These are phyloP conservation scores for Ariopsis seemanni DNA, from an alignment of 2,113 vertebrate species.

Conservation along the genomic window DNA sequence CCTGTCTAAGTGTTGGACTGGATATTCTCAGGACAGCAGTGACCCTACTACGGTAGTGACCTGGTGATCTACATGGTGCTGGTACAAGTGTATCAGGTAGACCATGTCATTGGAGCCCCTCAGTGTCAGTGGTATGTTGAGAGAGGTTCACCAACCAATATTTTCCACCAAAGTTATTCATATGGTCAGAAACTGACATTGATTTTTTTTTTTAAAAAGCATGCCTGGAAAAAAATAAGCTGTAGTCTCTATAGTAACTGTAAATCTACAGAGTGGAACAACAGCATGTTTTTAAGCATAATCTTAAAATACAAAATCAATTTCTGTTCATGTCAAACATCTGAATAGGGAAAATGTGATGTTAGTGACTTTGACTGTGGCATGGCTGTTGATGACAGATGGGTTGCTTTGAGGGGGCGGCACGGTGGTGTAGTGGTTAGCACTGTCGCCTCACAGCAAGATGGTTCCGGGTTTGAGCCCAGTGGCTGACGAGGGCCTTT, in stretches of 20 bases:
- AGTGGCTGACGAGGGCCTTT: no score
- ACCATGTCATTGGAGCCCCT: not conserved
- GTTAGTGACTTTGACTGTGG: not conserved
- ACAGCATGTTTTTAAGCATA: not conserved
- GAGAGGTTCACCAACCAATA: not conserved
- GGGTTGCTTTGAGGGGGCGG: not conserved
- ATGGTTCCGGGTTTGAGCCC: no score
- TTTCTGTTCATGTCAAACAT: not conserved
- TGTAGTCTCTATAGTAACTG: not conserved
- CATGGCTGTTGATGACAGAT: not conserved
- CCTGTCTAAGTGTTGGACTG: not conserved
- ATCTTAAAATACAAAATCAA: not conserved
- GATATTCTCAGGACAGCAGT: not conserved
- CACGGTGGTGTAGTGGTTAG: no score
- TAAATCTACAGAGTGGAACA: not conserved
- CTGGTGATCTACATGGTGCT: not conserved
- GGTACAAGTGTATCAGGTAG: not conserved
- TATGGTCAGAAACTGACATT: not conserved
- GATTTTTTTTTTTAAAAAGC: not conserved
- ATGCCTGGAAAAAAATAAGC: not conserved
- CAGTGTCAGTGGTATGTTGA: not conserved
- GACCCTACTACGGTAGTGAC: not conserved
- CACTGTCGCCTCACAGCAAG: no score
- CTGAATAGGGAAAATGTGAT: not conserved
- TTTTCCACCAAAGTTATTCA: not conserved